Evolutionary conservation across 2,888 invertebrate species (phyloP).

Genomic region (Ryuthela nishihirai): DNA sequence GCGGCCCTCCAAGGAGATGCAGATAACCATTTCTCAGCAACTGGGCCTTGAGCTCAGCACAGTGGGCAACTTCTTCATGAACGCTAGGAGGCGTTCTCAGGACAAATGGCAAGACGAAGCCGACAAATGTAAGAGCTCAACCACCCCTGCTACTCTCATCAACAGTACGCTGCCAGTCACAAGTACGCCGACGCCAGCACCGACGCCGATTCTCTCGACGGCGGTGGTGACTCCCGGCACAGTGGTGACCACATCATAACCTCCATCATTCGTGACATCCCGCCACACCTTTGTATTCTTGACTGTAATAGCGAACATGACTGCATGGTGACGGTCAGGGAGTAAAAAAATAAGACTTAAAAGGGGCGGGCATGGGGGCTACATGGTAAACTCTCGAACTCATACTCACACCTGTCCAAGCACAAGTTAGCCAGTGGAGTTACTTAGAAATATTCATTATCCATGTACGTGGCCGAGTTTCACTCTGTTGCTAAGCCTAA

Average conservation of each 20-base stretch:
- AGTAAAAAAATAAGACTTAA: too few relatives aligned
- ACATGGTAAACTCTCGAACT: too few relatives aligned
- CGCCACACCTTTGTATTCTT: too few relatives aligned
- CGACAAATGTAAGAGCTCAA: constrained; percentile 29
- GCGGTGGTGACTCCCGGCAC: not conserved
- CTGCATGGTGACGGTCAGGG: too few relatives aligned
- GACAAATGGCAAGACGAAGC: constrained; percentile 98
- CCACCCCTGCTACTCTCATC: constrained; percentile 13
- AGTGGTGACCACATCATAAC: constrained; percentile 36
- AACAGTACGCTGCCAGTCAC: constrained; percentile 21
- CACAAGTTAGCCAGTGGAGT: constrained; percentile 35
- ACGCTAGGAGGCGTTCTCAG: constrained; percentile 81
- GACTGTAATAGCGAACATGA: too few relatives aligned
- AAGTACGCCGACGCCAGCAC: constrained; percentile 23
- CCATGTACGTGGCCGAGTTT: constrained; percentile 36
- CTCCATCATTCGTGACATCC: too few relatives aligned
- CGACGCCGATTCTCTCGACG: constrained; percentile 21
- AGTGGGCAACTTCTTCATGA: constrained; percentile 99
- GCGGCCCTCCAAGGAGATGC: constrained; percentile 99
- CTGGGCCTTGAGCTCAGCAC: constrained; percentile 95
- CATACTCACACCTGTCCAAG: constrained; percentile 39
- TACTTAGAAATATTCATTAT: constrained; percentile 30
- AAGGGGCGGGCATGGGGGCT: too few relatives aligned
- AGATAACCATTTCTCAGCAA: constrained; percentile 97
- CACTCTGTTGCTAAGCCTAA: constrained; percentile 39